Conservation (phyloP, 2,888 invertebrate genomes). For the Tyria jacobaeae region DNA sequence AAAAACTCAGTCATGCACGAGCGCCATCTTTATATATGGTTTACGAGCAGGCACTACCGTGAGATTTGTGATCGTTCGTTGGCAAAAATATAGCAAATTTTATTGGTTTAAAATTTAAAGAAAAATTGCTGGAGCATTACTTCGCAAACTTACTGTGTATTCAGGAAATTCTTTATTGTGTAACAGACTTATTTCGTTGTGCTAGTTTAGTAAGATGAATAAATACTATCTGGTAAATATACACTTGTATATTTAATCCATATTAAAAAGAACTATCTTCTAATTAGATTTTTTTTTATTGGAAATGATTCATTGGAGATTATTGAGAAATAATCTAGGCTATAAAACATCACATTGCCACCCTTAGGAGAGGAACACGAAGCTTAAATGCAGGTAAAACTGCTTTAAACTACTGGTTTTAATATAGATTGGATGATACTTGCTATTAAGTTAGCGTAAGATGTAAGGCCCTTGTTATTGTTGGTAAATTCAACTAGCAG, state of each 20-base stretch:
- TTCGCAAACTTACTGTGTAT: not conserved
- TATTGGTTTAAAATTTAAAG: slow-evolving; percentile 39
- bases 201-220: not conserved
- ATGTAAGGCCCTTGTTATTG: too few relatives aligned
- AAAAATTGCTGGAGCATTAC: not conserved
- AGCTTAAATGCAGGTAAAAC: too few relatives aligned
- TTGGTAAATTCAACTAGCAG: too few relatives aligned
- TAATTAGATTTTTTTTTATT: too few relatives aligned
- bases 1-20: slow-evolving; percentile 63
- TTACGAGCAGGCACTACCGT: slow-evolving; percentile 43
- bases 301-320: too few relatives aligned
- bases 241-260: not conserved
- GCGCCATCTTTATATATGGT: slow-evolving; percentile 53
- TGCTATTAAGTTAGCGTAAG: too few relatives aligned
- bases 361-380: too few relatives aligned
- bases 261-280: too few relatives aligned
- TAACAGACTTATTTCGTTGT: not conserved
- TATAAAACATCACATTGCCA: too few relatives aligned
- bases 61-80: slow-evolving; percentile 48
- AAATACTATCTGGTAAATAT: not conserved
- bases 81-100: slow-evolving; percentile 39
- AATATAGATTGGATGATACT: too few relatives aligned
- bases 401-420: too few relatives aligned
- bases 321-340: too few relatives aligned
- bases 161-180: not conserved